Conservation (phyloP, 2,113 vertebrate species). For the Halichoeres trimaculatus region DNA sequence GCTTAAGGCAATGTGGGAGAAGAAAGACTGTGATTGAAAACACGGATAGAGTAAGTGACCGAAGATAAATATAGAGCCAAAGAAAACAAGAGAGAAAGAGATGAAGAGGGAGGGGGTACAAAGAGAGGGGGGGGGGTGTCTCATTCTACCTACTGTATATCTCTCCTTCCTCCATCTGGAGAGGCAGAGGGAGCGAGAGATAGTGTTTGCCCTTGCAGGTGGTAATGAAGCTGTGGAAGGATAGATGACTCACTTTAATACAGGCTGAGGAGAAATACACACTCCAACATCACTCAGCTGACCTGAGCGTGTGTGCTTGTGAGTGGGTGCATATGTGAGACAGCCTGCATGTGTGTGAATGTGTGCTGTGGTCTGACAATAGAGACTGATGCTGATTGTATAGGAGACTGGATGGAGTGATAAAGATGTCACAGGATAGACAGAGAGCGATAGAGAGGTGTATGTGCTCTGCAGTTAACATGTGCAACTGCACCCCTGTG, state of each 20-base stretch:
- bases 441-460: constrained; percentile 36
- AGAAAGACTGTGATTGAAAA: constrained; percentile 48
- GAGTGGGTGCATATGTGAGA: constrained; percentile 28
- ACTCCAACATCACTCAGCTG: constrained; percentile 72
- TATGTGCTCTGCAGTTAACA: constrained; percentile 18
- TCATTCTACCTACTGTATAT: constrained; percentile 67
- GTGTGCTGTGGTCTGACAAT: constrained; percentile 28
- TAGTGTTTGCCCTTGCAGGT: constrained; percentile 81
- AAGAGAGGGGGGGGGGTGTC: constrained; percentile 46
- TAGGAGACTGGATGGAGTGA: constrained; percentile 60
- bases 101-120: constrained; percentile 43
- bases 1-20: constrained; percentile 44
- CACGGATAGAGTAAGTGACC: constrained; percentile 58
- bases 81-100: constrained; percentile 59
- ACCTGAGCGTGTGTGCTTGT: constrained; percentile 41
- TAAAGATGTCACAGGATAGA: constrained; percentile 58
- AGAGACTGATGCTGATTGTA: constrained; percentile 73
- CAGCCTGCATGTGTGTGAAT: background rate
- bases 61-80: constrained; percentile 69
- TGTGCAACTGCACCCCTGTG: background rate
- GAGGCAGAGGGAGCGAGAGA: constrained; percentile 69
- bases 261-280: constrained; percentile 71
- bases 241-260: constrained; percentile 81
- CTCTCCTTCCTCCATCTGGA: constrained; percentile 63
- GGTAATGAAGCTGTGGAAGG: constrained; percentile 82